phyloP scores from a whole-genome alignment of 1,140 invertebrate species.

The Zophobas atratus region DNA sequence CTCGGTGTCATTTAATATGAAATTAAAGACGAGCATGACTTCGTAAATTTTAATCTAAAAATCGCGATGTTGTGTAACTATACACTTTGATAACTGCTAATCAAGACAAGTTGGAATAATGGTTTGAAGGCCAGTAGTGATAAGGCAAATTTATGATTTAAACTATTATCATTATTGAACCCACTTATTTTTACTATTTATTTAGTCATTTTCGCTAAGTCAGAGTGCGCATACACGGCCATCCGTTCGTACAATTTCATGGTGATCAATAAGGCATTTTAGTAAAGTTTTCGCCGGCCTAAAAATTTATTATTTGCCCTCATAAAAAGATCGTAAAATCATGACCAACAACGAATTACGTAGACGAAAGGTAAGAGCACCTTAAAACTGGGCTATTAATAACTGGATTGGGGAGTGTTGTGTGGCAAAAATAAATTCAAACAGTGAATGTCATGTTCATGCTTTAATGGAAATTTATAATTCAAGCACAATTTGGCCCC shows the following conservation, averaged over 20 bases:
- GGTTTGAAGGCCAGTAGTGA: background rate
- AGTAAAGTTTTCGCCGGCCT: slow-evolving; percentile 35
- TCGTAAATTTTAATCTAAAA: no score
- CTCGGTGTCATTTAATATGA: no score
- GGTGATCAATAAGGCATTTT: slow-evolving; percentile 30
- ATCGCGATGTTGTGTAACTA: no score
- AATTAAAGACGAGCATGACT: no score
- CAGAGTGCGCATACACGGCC: slow-evolving; percentile 31
- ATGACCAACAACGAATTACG: slow-evolving; percentile 58
- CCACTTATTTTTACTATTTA: background rate
- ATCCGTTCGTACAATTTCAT: slow-evolving; percentile 7
- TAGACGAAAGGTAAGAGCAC: slow-evolving; percentile 56
- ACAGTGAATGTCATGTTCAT: slow-evolving; percentile 26
- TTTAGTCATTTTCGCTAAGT: slow-evolving; percentile 19
- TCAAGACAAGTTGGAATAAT: no score
- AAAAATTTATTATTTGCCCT: slow-evolving; percentile 20
- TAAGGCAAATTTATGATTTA: background rate
- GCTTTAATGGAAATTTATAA: slow-evolving; percentile 36
- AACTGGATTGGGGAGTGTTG: slow-evolving; percentile 21
- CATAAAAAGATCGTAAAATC: slow-evolving; percentile 9
- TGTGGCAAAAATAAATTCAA: slow-evolving; percentile 23
- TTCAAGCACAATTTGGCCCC: slow-evolving; percentile 8
- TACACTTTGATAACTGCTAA: no score
- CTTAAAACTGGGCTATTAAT: slow-evolving; percentile 17
- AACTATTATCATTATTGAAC: background rate